Base-by-base conservation (phyloP, 1,140 invertebrate species). In the Pseudomyrmex dendroicus region DNA sequence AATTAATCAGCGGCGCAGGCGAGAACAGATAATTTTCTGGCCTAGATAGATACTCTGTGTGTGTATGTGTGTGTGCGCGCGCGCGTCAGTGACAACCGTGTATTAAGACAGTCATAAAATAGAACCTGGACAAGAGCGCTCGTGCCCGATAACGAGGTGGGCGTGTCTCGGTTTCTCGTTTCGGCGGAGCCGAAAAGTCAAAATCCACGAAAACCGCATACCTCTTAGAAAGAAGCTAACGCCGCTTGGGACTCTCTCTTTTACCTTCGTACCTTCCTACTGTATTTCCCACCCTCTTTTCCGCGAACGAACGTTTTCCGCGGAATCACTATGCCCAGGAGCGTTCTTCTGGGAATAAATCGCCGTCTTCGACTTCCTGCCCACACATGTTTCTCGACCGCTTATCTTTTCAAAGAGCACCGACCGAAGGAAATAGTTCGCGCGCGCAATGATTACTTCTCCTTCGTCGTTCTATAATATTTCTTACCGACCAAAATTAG, bases 141-240 rank as follows among this genome's bases (percentile, higher is more conserved):
- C 85, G 85, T 84, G 72, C 64, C 61, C 84, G 77, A 86, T 86
- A 88, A 86, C 82, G 82, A 84, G 82, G 85, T 64, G n/a, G 82
- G 82, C 82, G 82, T 78, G 56, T n/a, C 82, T 35, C 57, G 35
- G 20, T 57, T 77, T 61, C 54, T n/a, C 17, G 50, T 57, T 57
- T 54, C 15, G n/a, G 22, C 15, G 13, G 12, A 56, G 8, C 46
- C 70, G 68, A 63, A 73, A 66, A 74, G 59, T 63, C 77, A 4
- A 64, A 50, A 48, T 35, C 50, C 22, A 20, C 46, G 54, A 73
- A 82, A 82, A 82, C 46, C 17, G 17, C 15, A 48, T 20, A 20
- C 7, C 22, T 56, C 70, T 35, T 35, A 35, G 48, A 64, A 66
- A 82, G 10, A 20, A 35, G 0, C 0, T 35, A 35, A 15, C 20